These are phyloP conservation scores for Campoletis raptor DNA, from an alignment of 2,888 invertebrate genomes.

Conservation along the genomic window DNA sequence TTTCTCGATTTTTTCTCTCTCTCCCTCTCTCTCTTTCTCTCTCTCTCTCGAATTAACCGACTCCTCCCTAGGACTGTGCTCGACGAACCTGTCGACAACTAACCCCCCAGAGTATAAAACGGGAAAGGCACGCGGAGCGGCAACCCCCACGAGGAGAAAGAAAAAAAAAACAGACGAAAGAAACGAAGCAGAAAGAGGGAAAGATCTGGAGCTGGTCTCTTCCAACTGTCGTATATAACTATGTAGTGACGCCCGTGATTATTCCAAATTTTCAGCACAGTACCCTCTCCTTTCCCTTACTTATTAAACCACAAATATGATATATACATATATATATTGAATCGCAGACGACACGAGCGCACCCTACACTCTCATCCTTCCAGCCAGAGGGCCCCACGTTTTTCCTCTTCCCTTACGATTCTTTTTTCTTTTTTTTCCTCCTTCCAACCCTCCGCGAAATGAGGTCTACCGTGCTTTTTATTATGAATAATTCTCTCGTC, in stretches of 20 bases:
- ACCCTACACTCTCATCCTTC: conserved; percentile 13
- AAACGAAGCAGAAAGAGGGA: conserved; percentile 22
- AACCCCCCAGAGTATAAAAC: conserved; percentile 21
- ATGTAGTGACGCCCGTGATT: conserved; percentile 55
- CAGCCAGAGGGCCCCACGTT: conserved; percentile 25
- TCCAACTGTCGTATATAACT: conserved; percentile 24
- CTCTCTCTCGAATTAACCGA: conserved; percentile 63
- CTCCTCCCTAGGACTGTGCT: conserved; percentile 26
- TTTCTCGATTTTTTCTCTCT: conserved; percentile 26
- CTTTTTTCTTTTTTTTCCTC: conserved; percentile 15
- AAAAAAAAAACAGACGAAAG: conserved; percentile 15
- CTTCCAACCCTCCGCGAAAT: conserved; percentile 33
- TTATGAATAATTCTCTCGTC: conserved; percentile 63
- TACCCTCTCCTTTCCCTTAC: conserved; percentile 16
- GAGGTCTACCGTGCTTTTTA: conserved; percentile 55
- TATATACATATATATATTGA: conserved; percentile 13
- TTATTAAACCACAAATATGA: conserved; percentile 28
- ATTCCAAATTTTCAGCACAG: conserved; percentile 63
- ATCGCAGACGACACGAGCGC: conserved; percentile 5
- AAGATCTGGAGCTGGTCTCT: conserved; percentile 37
- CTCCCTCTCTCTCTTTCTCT: conserved; percentile 27
- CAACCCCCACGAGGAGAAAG: conserved; percentile 33
- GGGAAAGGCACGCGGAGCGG: conserved; percentile 30
- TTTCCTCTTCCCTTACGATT: not conserved
- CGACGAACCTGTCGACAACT: conserved; percentile 62